phyloP scores from a whole-genome alignment of 2,888 invertebrate genomes.

The Drosophila prolongata region DNA sequence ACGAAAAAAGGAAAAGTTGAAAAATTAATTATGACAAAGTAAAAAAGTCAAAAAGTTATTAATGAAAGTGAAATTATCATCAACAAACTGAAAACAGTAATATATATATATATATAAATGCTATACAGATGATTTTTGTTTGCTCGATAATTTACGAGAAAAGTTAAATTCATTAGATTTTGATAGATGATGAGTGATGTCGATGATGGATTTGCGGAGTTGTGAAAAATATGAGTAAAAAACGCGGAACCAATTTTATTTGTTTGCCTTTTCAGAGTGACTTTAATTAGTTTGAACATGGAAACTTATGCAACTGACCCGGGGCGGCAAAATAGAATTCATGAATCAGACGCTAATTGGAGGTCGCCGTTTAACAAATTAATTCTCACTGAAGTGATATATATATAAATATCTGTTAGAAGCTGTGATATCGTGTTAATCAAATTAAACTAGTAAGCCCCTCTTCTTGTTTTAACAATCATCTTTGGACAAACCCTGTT shows the following conservation, averaged over 20 bases:
- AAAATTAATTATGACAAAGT: slow-evolving; percentile 67
- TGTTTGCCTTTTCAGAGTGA: slow-evolving; percentile 34
- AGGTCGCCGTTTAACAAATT: slow-evolving; percentile 18
- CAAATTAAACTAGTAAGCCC: neutral
- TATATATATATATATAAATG: neutral
- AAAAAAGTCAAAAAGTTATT: slow-evolving; percentile 44
- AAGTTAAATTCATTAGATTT: slow-evolving; percentile 43
- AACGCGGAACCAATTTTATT: slow-evolving; percentile 57
- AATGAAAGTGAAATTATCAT: slow-evolving; percentile 72
- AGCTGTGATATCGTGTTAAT: neutral
- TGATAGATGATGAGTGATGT: slow-evolving; percentile 43
- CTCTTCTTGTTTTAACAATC: no score
- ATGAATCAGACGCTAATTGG: slow-evolving; percentile 42
- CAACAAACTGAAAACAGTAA: slow-evolving; percentile 28
- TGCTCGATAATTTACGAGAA: slow-evolving; percentile 26
- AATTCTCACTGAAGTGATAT: neutral
- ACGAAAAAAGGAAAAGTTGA: slow-evolving; percentile 26
- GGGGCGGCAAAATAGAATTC: slow-evolving; percentile 39
- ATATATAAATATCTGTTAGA: neutral
- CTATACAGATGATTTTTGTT: slow-evolving; percentile 13
- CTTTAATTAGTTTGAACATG: slow-evolving; percentile 54
- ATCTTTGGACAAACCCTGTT: no score
- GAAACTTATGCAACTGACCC: slow-evolving; percentile 36
- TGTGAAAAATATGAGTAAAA: slow-evolving; percentile 52
- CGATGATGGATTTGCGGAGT: slow-evolving; percentile 41